These are phyloP conservation scores for Gephyroberyx darwinii DNA, from an alignment of 2,797 vertebrate genomes.

Conservation along the genomic window DNA sequence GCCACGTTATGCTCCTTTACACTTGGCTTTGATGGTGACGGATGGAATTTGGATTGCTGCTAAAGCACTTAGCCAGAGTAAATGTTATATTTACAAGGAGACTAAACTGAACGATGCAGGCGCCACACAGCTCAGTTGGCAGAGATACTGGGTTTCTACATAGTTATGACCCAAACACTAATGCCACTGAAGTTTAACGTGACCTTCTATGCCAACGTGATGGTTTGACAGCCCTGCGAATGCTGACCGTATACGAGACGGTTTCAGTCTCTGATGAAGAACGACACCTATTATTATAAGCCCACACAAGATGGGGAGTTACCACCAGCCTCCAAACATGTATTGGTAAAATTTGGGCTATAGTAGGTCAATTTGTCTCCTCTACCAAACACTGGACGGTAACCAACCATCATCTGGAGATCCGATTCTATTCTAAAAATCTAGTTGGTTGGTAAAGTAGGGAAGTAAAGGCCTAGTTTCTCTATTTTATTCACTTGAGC, in stretches of 20 bases:
- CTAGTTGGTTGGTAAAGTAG: background rate
- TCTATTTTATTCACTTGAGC: too few species aligned
- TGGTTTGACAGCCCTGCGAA: background rate
- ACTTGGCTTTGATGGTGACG: slow-evolving; percentile 48
- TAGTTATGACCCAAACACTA: slow-evolving; percentile 31
- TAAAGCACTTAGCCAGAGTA: slow-evolving; percentile 47
- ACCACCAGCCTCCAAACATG: background rate
- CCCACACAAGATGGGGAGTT: background rate
- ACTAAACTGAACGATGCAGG: slow-evolving; percentile 42
- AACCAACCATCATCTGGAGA: background rate
- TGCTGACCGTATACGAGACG: background rate
- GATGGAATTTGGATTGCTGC: slow-evolving; percentile 45
- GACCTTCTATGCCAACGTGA: background rate
- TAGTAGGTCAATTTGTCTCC: background rate
- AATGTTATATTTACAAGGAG: slow-evolving; percentile 57
- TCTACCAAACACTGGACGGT: background rate
- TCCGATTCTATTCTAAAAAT: background rate
- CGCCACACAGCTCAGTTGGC: slow-evolving; percentile 24
- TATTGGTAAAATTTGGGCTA: background rate
- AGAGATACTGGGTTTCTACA: slow-evolving; percentile 22
- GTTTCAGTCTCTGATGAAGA: background rate
- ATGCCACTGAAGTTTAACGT: slow-evolving; percentile 7
- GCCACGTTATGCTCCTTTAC: slow-evolving; percentile 46
- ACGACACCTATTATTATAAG: background rate
- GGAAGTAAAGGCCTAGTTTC: too few species aligned